Conservation (phyloP, 1,140 invertebrate species). For the Drosophila elegans region DNA sequence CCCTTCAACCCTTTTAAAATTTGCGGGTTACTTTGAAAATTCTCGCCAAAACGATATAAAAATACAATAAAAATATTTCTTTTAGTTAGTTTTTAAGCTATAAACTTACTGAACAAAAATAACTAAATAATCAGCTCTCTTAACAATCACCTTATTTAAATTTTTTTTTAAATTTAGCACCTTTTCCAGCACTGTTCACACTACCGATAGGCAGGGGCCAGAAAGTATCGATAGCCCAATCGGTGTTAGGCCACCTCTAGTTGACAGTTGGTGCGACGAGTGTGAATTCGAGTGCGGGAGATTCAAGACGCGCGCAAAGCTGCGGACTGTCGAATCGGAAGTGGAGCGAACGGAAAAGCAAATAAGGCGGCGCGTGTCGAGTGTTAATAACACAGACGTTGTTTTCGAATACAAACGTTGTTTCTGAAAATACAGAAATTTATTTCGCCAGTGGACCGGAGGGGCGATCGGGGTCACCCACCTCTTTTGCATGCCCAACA, state of each 20-base stretch:
- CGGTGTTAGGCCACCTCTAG: neutral
- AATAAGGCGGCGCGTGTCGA: slow-evolving; percentile 66
- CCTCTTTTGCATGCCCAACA: slow-evolving; percentile 61
- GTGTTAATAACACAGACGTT: slow-evolving; percentile 47
- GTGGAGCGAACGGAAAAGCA: slow-evolving; percentile 40
- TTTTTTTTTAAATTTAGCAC: no score
- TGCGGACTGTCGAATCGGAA: slow-evolving; percentile 32
- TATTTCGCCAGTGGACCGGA: neutral
- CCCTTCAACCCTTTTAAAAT: no score
- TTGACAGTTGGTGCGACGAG: slow-evolving; percentile 19
- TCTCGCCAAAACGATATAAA: no score
- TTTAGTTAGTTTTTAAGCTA: no score
- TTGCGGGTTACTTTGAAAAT: no score
- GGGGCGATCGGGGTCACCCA: slow-evolving; percentile 4
- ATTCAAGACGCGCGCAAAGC: slow-evolving; percentile 29
- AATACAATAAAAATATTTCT: no score
- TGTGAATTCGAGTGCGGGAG: slow-evolving; percentile 37
- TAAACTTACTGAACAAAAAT: no score
- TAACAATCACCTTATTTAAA: no score
- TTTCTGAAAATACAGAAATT: neutral
- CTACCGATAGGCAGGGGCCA: neutral
- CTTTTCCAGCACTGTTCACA: neutral
- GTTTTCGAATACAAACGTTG: slow-evolving; percentile 15
- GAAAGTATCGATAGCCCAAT: neutral
- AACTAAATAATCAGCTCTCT: no score